phyloP scores from a whole-genome alignment of 2,888 invertebrate species.

The Pachydiplax longipennis region DNA sequence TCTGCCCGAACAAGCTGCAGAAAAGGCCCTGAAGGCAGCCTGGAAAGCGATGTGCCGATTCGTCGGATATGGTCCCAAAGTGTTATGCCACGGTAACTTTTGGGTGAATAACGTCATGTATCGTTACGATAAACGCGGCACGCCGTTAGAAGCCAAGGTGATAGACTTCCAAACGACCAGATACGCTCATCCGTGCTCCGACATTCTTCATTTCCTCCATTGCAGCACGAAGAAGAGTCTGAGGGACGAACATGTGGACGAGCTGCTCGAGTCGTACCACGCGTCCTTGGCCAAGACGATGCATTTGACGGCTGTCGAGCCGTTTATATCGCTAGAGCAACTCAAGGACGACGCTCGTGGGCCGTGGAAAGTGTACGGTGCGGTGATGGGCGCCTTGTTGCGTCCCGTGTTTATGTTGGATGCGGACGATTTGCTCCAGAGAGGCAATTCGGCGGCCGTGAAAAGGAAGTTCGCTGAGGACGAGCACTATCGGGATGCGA shows the following conservation, averaged over 20 bases:
- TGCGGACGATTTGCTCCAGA: background rate
- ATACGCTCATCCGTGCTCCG: background rate
- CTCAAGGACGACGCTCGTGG: background rate
- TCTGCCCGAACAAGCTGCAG: background rate
- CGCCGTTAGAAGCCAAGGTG: background rate
- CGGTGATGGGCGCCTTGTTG: background rate
- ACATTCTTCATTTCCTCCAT: background rate
- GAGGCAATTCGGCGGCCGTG: background rate
- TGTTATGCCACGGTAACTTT: background rate
- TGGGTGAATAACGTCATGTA: conserved; percentile 27
- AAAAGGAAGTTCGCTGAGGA: background rate
- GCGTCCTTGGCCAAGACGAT: background rate
- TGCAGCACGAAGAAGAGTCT: background rate
- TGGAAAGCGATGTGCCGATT: background rate
- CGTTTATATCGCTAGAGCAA: background rate
- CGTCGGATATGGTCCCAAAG: background rate
- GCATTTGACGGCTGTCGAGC: no score
- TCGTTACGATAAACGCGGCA: background rate
- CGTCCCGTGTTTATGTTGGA: background rate
- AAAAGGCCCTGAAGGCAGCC: background rate
- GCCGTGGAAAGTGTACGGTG: background rate
- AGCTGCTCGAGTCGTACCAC: background rate
- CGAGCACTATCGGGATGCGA: background rate
- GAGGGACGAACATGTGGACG: background rate
- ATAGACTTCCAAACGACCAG: background rate